phyloP scores from a whole-genome alignment of 2,113 vertebrate species.

The Azemiops feae region DNA sequence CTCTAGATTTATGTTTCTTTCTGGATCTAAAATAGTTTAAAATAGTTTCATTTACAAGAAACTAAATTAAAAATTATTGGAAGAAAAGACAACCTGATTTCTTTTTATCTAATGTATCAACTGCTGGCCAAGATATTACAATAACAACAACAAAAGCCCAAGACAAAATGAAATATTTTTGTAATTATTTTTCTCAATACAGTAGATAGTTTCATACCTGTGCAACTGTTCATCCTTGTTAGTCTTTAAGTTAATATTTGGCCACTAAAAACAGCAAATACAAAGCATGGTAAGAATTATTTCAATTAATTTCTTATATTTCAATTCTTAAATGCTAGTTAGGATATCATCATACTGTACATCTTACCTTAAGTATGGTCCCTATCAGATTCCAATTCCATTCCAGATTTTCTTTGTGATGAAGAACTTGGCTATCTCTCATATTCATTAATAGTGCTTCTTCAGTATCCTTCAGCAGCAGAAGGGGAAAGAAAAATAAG shows the following conservation, averaged over 20 bases:
- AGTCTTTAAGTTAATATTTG: constrained; percentile 93
- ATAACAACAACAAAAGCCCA: not conserved
- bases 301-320: not conserved
- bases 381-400: constrained; percentile 98
- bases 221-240: constrained; percentile 99
- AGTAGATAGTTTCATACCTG: constrained; percentile 77
- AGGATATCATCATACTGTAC: not conserved
- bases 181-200: not conserved
- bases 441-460: constrained; percentile 93
- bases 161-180: not conserved
- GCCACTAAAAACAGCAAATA: constrained; percentile 83
- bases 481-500: constrained; percentile 11
- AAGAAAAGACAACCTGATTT: not conserved
- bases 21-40: not conserved
- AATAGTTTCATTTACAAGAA: not conserved
- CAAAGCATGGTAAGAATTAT: constrained; percentile 29
- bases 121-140: not conserved
- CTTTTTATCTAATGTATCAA: not conserved
- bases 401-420: constrained; percentile 95
- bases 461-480: constrained; percentile 85
- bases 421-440: constrained; percentile 93
- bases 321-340: not conserved
- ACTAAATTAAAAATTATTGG: not conserved
- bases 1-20: not conserved
- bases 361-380: constrained; percentile 91